These are phyloP conservation scores for Zygogramma bicolorata DNA, from an alignment of 2,888 invertebrate species.

Conservation along the genomic window DNA sequence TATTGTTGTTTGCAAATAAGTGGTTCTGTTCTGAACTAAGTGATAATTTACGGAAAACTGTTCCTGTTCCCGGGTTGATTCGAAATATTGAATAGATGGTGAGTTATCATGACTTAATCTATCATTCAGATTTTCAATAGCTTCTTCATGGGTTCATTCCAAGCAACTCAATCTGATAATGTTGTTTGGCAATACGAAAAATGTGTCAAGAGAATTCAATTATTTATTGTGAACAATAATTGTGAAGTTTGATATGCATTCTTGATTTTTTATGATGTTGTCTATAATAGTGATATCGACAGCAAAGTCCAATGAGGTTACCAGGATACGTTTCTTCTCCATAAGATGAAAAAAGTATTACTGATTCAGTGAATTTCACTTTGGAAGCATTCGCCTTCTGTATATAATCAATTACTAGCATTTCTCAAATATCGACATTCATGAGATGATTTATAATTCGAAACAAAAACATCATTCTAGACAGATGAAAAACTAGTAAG, in stretches of 20 bases:
- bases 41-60: neutral
- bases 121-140: neutral
- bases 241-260: too few relatives aligned
- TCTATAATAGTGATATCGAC: neutral
- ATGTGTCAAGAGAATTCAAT: too few relatives aligned
- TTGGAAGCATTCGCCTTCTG: neutral
- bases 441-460: too few relatives aligned
- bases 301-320: neutral
- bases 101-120: neutral
- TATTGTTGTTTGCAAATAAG: slow-evolving; percentile 7
- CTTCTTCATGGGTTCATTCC: neutral
- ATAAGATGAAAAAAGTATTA: neutral
- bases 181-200: too few relatives aligned
- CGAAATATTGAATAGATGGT: neutral
- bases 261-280: too few relatives aligned
- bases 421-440: too few relatives aligned
- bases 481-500: too few relatives aligned
- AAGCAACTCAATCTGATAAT: neutral
- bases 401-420: too few relatives aligned
- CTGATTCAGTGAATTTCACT: neutral
- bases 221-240: too few relatives aligned
- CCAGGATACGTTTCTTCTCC: neutral
- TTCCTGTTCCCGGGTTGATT: neutral
- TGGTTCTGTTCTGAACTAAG: neutral
- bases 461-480: too few relatives aligned